These are phyloP conservation scores for Sitobion miscanthi DNA, from an alignment of 1,140 invertebrate genomes.

Conservation along the genomic window DNA sequence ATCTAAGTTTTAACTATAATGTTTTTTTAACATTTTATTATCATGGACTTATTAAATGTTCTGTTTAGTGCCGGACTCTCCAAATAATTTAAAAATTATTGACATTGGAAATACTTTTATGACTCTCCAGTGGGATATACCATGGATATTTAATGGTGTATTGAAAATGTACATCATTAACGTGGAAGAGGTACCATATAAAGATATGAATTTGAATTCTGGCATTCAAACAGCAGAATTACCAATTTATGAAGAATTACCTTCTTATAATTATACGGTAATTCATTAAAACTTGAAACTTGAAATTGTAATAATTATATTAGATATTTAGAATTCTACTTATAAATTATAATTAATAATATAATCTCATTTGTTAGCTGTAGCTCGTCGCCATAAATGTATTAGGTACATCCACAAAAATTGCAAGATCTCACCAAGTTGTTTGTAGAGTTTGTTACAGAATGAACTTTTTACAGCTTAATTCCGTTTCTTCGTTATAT, in stretches of 20 bases:
- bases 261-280: slow-evolving; percentile 34
- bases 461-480: neutral
- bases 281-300: neutral
- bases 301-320: neutral
- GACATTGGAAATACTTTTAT: neutral
- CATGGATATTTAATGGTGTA: slow-evolving; percentile 27
- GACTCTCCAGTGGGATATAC: slow-evolving; percentile 19
- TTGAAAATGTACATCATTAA: slow-evolving; percentile 3
- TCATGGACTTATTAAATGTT: neutral
- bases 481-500: neutral
- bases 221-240: neutral
- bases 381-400: neutral
- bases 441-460: neutral
- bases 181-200: neutral
- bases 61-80: neutral
- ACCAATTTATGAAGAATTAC: neutral
- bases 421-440: neutral
- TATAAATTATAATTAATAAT: neutral
- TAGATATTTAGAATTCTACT: neutral
- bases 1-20: neutral
- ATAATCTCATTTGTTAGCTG: neutral
- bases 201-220: neutral
- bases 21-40: neutral
- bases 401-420: neutral
- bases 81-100: neutral